Evolutionary conservation across 2,797 vertebrate genomes (phyloP), one percentile per base, ranked within the genome.

Genomic region (Arctocebus calabarensis): DNA sequence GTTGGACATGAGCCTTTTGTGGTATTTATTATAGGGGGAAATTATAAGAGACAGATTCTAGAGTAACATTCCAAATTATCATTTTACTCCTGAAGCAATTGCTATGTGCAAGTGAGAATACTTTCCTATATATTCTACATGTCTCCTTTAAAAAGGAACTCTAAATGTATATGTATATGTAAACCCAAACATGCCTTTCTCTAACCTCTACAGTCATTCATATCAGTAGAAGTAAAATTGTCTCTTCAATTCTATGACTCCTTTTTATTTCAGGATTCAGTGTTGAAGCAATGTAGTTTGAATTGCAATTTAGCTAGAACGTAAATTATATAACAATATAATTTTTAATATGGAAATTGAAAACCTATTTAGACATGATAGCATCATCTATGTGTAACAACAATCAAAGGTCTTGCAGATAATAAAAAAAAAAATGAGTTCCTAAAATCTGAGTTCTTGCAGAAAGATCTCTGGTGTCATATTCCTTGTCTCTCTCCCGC

Each of bases 11-110:
- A 2, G 5, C 43, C n/a, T 75, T 93, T 27, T 64, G 55, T 73
- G 84, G 48, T 19, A 34, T 90, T 87, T 66, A 52, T 27, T 59
- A 71, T 13, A 43, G 10, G 55, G 5, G 23, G 34, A 90, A 78
- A 78, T 91, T 22, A 23, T 6, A 82, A 89, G 20, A 79, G 40
- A 64, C 17, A 81, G 84, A 52, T 75, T 94, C 75, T 27, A 27
- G 27, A 94, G 32, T 78, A 29, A 34, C 8, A 71, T 40, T 37
- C 32, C 70, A 74, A 73, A 66, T 86, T 55, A 45, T 32, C 43
- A 22, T 70, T 96, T 95, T 73, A 84, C 52, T 57, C 75, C 29
- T 66, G 81, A 96, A 94, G 61, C 57, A 88, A 88, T 93, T 81
- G 74, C 64, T 97, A 34, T 5, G 7, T 83, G 9, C 75, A 85